Evolutionary conservation across 2,888 invertebrate species (phyloP).

Genomic region (Cantharis flavilabris): DNA sequence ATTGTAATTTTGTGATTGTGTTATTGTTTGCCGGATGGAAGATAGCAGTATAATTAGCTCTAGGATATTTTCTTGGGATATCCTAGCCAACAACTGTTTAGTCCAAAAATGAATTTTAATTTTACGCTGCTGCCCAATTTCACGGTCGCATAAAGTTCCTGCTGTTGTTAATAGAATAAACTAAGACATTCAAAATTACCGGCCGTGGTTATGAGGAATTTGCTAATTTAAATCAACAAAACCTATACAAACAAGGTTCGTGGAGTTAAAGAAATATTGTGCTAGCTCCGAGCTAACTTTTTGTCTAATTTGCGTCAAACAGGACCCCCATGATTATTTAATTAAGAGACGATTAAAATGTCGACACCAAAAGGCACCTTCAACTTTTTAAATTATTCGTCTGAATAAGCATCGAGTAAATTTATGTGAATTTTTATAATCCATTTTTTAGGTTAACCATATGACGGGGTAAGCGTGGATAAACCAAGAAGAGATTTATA

Average conservation of each 20-base stretch:
- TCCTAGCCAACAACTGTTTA: background rate
- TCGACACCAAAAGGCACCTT: background rate
- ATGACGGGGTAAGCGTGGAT: background rate
- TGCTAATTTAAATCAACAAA: background rate
- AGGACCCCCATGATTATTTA: background rate
- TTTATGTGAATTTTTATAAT: background rate
- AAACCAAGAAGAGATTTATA: background rate
- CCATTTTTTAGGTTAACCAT: background rate
- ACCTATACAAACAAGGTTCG: background rate
- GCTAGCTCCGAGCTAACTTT: background rate
- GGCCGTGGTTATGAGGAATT: background rate
- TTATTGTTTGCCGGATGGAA: background rate
- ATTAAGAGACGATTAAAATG: background rate
- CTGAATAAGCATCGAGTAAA: background rate
- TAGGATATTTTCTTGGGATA: background rate
- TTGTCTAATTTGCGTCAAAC: background rate
- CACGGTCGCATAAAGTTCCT: background rate
- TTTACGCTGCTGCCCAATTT: background rate
- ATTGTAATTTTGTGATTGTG: background rate
- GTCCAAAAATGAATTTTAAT: background rate
- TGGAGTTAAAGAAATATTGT: background rate
- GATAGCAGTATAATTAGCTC: background rate
- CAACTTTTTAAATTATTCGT: background rate
- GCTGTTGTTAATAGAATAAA: background rate
- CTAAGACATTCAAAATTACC: background rate